Evolutionary conservation across 37 sponge, comb jelly and placozoan species (phyloP), one percentile per base, ranked within the genome.

Genomic region (Bolinopsis microptera): DNA sequence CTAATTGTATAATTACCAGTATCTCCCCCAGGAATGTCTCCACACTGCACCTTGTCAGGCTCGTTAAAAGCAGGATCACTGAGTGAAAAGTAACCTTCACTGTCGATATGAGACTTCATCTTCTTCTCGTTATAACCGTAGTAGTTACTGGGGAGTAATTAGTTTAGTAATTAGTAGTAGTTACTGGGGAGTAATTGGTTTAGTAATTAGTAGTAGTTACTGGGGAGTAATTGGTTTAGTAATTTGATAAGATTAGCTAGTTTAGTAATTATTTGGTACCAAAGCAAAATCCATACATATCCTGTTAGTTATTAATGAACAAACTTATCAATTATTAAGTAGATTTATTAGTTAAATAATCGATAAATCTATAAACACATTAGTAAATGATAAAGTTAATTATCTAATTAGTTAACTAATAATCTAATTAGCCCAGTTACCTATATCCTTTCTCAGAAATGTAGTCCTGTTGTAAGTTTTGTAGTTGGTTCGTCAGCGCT

Each of bases 21-120:
- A 18, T 48, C 61, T 48, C 61, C 61, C 9, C 61, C 61, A 13
- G 61, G 61, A 48, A 48, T 5, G 13, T 48, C 61, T 48, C 5
- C 61, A 5, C 61, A 5, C 5, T 5, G 5, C 61, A 48, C 61
- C 61, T 48, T 48, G 61, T 48, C 90, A n/a, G 90, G 90, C 33
- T 86, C 90, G 30, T 23, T 86, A 86, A 86, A 86, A 16, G 90
- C 90, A 39, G 90, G 90, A 41, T 86, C 90, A 25, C 61, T 41
- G n/a, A 86, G 48, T 0, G 90, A 86, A 30, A 86, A 86, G 48
- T 86, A 86, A 38, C 90, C 90, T 28, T 86, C 90, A 39, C 90
- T 86, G 61, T 86, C 90, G 16, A 86, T 34, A 23, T 24, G 34
- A 40, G 36, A 41, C 3, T 41, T 41, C 61, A 36, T 86, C 13